These are phyloP conservation scores for Eudorcas thomsonii DNA, from an alignment of 2,113 vertebrate species.

Conservation along the genomic window DNA sequence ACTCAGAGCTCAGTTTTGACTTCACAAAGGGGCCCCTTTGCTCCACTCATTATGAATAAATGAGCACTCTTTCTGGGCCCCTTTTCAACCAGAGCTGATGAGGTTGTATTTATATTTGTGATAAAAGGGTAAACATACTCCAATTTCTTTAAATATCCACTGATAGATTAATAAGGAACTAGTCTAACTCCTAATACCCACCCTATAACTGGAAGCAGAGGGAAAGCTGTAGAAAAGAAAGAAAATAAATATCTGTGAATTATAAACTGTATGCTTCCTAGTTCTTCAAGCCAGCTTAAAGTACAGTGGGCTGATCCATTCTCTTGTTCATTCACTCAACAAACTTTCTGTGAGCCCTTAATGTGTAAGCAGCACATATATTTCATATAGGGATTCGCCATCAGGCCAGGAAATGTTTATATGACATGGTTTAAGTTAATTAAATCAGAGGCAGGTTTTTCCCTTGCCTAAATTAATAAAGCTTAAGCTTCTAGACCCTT, in stretches of 20 bases:
- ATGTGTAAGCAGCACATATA: neutral
- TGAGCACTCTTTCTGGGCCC: neutral
- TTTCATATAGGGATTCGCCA: neutral
- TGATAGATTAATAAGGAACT: neutral
- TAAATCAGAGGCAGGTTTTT: neutral
- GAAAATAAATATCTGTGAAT: neutral
- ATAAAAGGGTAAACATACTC: slow-evolving; percentile 9
- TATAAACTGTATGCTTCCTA: neutral
- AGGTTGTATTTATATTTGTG: neutral
- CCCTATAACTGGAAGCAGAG: neutral
- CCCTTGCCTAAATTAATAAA: neutral
- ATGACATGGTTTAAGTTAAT: neutral
- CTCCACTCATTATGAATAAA: neutral
- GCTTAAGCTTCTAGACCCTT: neutral
- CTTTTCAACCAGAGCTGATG: neutral
- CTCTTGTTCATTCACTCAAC: neutral
- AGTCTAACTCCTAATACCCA: neutral
- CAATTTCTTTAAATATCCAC: neutral
- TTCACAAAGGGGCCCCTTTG: neutral
- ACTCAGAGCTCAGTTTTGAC: neutral
- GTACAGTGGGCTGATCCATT: neutral
- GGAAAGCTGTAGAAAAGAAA: neutral
- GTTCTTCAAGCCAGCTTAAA: neutral
- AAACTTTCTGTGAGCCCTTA: neutral
- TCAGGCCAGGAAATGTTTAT: neutral